phyloP scores from a whole-genome alignment of 2,113 vertebrate genomes.

The Aegotheles bennettii region DNA sequence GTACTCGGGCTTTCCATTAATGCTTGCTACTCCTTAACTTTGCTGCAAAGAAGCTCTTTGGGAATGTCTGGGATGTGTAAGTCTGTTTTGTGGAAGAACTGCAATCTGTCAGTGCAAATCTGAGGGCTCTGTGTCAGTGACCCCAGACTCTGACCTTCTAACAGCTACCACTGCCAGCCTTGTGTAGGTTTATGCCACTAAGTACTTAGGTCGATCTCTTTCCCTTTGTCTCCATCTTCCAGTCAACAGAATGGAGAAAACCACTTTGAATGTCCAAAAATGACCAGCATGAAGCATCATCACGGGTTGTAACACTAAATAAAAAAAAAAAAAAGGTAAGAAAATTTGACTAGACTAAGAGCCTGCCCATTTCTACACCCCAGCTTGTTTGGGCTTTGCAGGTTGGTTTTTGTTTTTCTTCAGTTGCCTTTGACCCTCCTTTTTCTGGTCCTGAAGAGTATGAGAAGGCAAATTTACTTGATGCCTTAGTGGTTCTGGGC shows the following conservation, averaged over 20 bases:
- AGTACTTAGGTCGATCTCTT: not conserved
- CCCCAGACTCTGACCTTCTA: not conserved
- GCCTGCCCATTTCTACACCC: not conserved
- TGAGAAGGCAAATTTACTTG: fast-evolving
- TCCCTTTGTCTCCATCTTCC: not conserved
- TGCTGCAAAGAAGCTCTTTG: not conserved
- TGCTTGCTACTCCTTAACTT: not conserved
- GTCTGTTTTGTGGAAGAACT: not conserved
- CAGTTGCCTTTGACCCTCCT: not conserved
- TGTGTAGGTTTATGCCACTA: not conserved
- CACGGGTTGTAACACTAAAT: not conserved
- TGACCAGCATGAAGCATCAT: not conserved
- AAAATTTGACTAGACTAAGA: not conserved
- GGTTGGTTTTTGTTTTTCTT: not conserved
- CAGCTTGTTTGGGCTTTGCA: not conserved
- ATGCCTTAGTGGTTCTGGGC: not conserved
- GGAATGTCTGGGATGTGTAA: not conserved
- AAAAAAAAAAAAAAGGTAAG: not conserved
- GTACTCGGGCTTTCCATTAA: not conserved
- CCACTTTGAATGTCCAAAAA: not conserved
- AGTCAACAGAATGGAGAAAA: not conserved
- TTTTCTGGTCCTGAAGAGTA: not conserved
- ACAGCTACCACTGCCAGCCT: not conserved
- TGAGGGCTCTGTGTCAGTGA: not conserved
- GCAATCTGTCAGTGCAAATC: not conserved